phyloP scores from a whole-genome alignment of 2,888 invertebrate species.

The Eupithecia vulgata region DNA sequence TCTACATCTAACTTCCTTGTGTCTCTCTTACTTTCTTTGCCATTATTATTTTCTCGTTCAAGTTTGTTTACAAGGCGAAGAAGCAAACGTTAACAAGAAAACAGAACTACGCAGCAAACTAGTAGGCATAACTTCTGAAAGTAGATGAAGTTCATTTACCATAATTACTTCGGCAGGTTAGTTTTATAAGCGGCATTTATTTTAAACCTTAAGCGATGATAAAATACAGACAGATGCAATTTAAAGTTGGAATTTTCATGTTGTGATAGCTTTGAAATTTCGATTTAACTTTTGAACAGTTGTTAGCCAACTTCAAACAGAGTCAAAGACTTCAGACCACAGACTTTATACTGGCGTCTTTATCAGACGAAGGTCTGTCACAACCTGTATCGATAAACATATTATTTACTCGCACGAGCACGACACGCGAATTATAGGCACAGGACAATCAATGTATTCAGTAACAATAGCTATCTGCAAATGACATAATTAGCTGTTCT shows the following conservation, averaged over 20 bases:
- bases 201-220: not conserved
- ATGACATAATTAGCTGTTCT: too few relatives aligned
- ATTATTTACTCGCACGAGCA: too few relatives aligned
- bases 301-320: not conserved
- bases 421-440: not conserved
- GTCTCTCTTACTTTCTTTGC: not conserved
- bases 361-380: too few relatives aligned
- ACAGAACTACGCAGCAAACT: not conserved
- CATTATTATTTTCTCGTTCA: constrained; percentile 6
- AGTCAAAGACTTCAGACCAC: too few relatives aligned
- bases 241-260: constrained; percentile 7
- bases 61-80: not conserved
- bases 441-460: too few relatives aligned
- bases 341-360: too few relatives aligned
- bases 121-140: not conserved
- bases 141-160: not conserved
- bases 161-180: not conserved
- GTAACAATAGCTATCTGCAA: too few relatives aligned
- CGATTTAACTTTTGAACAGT: not conserved
- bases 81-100: not conserved
- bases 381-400: too few relatives aligned
- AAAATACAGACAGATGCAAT: not conserved
- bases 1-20: too few relatives aligned
- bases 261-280: not conserved
- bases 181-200: not conserved